Conservation (phyloP, 2,888 invertebrate genomes). For the Aelia acuminata region DNA sequence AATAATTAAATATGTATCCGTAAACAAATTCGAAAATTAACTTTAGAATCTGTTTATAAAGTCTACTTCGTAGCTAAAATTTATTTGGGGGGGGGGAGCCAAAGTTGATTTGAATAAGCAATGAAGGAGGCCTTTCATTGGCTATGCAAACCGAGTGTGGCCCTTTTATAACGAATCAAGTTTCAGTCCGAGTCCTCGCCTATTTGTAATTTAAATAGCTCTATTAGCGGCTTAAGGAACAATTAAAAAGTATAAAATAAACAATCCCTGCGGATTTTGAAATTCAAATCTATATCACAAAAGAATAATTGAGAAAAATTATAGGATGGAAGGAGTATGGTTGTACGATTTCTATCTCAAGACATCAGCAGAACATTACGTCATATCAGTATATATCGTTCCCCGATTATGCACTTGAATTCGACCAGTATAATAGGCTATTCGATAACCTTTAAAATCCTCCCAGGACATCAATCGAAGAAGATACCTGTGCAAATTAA, state of each 20-base stretch:
- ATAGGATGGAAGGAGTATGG: neutral
- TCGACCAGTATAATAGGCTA: no score
- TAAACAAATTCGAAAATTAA: neutral
- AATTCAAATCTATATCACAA: neutral
- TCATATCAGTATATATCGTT: no score
- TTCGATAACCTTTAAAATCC: no score
- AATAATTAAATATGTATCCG: no score
- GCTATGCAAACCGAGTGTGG: constrained; percentile 25
- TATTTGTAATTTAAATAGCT: constrained; percentile 15
- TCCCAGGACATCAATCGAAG: no score
- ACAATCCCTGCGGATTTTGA: neutral
- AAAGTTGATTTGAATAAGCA: constrained; percentile 11
- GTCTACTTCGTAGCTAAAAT: neutral
- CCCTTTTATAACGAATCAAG: constrained; percentile 29
- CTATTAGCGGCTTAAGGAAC: neutral
- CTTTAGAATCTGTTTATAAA: neutral
- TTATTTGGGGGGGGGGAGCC: neutral
- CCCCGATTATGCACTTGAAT: no score
- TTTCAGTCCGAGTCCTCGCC: neutral
- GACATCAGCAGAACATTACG: neutral
- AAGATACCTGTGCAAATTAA: no score
- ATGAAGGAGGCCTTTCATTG: constrained; percentile 22
- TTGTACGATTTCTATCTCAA: neutral
- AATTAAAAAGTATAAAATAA: constrained; percentile 11
- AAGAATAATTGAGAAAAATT: neutral